Evolutionary conservation across 2,888 invertebrate species (phyloP).

Genomic region (Dorcus hopei): DNA sequence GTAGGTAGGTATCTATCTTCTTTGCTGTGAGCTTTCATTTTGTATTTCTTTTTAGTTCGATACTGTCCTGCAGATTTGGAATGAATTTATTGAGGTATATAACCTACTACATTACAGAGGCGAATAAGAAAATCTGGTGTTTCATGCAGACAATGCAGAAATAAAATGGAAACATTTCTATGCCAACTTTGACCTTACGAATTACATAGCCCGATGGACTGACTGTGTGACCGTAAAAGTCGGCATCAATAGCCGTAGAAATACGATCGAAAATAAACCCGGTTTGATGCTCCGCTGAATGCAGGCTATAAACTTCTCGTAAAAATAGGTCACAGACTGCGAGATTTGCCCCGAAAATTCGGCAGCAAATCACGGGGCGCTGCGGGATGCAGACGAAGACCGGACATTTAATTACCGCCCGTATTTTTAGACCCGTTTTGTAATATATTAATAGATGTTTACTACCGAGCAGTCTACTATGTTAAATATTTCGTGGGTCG

Average conservation of each 20-base stretch:
- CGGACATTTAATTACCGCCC: constrained; percentile 28
- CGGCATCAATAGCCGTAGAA: neutral
- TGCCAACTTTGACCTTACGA: too few species aligned
- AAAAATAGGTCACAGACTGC: constrained; percentile 30
- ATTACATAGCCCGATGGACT: too few species aligned
- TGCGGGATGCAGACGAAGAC: constrained; percentile 14
- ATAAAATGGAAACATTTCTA: too few species aligned
- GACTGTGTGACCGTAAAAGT: too few species aligned
- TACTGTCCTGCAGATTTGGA: too few species aligned
- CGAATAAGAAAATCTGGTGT: too few species aligned
- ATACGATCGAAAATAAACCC: constrained; percentile 23
- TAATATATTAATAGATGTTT: constrained; percentile 31
- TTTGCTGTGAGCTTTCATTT: too few species aligned
- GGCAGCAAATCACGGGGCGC: constrained; percentile 7
- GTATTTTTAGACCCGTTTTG: constrained; percentile 29
- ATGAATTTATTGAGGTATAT: too few species aligned
- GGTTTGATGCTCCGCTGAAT: constrained; percentile 24
- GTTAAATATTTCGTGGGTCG: neutral
- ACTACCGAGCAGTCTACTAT: constrained; percentile 21
- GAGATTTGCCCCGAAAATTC: constrained; percentile 8
- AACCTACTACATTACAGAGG: too few species aligned
- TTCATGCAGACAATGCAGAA: too few species aligned
- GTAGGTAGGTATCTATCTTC: too few species aligned
- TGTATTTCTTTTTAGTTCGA: too few species aligned
- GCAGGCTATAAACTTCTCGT: constrained; percentile 21